phyloP scores from a whole-genome alignment of 2,888 invertebrate species.

The Mallateleia sp. region DNA sequence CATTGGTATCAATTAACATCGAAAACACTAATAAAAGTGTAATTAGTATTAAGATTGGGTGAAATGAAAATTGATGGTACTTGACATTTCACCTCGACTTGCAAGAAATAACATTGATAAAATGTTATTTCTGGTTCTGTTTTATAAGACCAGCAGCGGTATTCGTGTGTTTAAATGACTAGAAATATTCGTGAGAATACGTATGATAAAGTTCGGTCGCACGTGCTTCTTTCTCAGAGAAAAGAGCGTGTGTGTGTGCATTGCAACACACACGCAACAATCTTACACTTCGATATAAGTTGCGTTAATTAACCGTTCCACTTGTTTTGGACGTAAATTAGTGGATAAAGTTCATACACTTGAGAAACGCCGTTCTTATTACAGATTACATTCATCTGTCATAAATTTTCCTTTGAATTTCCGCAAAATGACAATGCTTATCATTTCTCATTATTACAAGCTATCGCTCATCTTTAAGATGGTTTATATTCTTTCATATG shows the following conservation, averaged over 20 bases:
- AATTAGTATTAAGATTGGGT: constrained; percentile 30
- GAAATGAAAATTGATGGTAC: constrained; percentile 42
- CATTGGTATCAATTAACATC: no score
- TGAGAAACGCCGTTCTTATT: background rate
- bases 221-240: constrained; percentile 72
- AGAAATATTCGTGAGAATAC: constrained; percentile 60
- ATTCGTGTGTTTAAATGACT: constrained; percentile 23
- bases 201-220: constrained; percentile 66
- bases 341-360: constrained; percentile 10
- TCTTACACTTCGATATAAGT: constrained; percentile 59
- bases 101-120: constrained; percentile 39
- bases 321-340: constrained; percentile 36
- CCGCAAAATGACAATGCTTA: no score
- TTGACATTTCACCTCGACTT: constrained; percentile 45
- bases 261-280: constrained; percentile 66
- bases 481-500: no score
- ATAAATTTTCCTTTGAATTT: background rate
- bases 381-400: constrained; percentile 7
- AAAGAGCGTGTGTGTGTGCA: constrained; percentile 35
- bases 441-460: no score
- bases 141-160: background rate
- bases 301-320: constrained; percentile 67
- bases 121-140: constrained; percentile 40
- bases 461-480: no score
- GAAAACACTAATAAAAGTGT: constrained; percentile 29